phyloP scores from a whole-genome alignment of 2,888 invertebrate species.

The Pachymerium ferrugineum region DNA sequence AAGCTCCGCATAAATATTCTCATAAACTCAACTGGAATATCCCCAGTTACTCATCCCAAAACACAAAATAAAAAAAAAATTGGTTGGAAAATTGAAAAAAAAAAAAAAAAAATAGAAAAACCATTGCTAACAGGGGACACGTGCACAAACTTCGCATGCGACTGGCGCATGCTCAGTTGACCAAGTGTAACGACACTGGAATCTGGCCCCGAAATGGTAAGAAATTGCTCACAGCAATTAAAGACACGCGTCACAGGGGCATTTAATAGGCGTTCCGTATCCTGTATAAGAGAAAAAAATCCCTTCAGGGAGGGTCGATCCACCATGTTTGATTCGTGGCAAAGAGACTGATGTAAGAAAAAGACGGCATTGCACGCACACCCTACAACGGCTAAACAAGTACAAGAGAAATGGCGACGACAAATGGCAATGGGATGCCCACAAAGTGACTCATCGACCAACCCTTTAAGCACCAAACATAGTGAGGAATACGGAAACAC shows the following conservation, averaged over 20 bases:
- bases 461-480: neutral
- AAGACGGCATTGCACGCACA: no score
- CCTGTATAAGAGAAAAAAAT: no score
- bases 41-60: no score
- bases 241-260: neutral
- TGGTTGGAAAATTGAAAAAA: no score
- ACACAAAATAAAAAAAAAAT: no score
- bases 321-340: neutral
- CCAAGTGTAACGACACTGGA: neutral
- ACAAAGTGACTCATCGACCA: neutral
- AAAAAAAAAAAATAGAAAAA: no score
- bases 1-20: no score
- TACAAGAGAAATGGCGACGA: neutral
- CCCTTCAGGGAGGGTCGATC: no score
- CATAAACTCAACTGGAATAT: no score
- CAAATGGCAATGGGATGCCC: neutral
- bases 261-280: neutral
- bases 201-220: neutral
- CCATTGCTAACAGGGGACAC: neutral
- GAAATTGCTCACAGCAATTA: neutral
- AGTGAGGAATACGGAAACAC: neutral
- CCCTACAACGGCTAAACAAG: neutral
- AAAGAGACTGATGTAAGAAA: neutral
- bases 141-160: neutral
- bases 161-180: neutral